Conservation (phyloP, 2,888 invertebrate species). For the Seira sanloemensis region DNA sequence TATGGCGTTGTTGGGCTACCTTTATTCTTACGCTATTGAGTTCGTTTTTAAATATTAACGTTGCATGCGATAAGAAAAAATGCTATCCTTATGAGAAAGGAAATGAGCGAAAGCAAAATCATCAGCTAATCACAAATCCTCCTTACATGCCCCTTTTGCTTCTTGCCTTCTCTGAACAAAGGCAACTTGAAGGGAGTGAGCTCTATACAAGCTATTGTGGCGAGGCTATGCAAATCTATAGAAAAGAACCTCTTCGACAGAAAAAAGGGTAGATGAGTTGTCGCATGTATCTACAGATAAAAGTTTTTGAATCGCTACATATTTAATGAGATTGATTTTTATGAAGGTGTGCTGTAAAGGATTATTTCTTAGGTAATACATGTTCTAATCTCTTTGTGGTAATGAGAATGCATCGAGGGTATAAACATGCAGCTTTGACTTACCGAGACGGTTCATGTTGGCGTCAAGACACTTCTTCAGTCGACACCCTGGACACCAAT, state of each 20-base stretch:
- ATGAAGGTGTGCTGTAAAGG: slow-evolving; percentile 25
- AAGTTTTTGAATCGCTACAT: slow-evolving; percentile 30
- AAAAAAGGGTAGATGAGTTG: no score
- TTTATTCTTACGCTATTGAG: background rate
- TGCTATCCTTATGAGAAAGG: no score
- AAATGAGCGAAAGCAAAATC: slow-evolving; percentile 17
- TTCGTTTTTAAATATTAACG: background rate
- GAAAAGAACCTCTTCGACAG: no score
- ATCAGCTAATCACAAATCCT: background rate
- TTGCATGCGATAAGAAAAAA: background rate
- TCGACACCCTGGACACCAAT: slow-evolving; percentile 92
- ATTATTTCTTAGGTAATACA: no score
- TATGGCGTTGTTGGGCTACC: background rate
- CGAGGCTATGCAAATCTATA: no score
- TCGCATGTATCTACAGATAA: background rate
- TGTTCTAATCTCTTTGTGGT: no score
- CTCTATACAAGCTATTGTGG: background rate
- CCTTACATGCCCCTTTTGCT: slow-evolving; percentile 26
- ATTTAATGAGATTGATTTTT: slow-evolving; percentile 65
- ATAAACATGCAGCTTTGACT: slow-evolving; percentile 49
- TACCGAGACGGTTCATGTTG: slow-evolving; percentile 87
- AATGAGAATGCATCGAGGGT: background rate
- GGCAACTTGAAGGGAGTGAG: no score
- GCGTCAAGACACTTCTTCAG: slow-evolving; percentile 86
- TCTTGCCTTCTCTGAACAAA: slow-evolving; percentile 44